Conservation (phyloP, 2,797 vertebrate species). For the Notolabrus celidotus region DNA sequence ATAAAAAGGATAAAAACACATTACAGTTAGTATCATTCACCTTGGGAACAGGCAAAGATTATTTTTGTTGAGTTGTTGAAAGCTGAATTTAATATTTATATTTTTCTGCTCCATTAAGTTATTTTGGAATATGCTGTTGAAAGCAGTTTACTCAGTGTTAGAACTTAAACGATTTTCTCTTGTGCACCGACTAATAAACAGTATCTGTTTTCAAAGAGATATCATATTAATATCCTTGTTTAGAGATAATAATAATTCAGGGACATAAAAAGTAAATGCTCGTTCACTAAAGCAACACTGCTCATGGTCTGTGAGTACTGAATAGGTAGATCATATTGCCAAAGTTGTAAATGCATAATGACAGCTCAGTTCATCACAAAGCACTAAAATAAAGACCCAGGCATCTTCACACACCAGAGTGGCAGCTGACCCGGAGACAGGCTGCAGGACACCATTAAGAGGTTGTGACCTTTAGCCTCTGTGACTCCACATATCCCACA, state of each 20-base stretch:
- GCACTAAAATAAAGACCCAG: conserved; percentile 22
- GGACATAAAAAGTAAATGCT: neutral
- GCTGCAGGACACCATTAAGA: conserved; percentile 33
- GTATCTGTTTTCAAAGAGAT: neutral
- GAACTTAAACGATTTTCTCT: no score
- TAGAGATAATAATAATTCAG: neutral
- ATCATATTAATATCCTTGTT: neutral
- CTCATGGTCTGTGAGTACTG: neutral
- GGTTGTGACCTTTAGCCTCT: conserved; percentile 60
- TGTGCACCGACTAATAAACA: no score
- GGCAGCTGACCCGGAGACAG: conserved; percentile 59
- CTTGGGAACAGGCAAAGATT: neutral
- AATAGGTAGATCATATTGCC: neutral
- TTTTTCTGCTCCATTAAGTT: neutral
- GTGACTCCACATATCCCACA: conserved; percentile 54
- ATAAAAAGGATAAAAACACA: neutral
- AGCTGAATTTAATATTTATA: neutral
- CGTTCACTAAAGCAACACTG: neutral
- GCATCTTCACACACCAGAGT: conserved; percentile 17
- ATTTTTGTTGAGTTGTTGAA: neutral
- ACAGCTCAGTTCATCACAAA: conserved; percentile 3
- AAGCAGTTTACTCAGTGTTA: no score
- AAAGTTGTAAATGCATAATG: conserved; percentile 15
- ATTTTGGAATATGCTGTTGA: no score
- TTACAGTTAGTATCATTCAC: neutral